Evolutionary conservation across 2,888 invertebrate species (phyloP), one percentile per base, ranked within the genome.

Genomic region (Folsomia candida): DNA sequence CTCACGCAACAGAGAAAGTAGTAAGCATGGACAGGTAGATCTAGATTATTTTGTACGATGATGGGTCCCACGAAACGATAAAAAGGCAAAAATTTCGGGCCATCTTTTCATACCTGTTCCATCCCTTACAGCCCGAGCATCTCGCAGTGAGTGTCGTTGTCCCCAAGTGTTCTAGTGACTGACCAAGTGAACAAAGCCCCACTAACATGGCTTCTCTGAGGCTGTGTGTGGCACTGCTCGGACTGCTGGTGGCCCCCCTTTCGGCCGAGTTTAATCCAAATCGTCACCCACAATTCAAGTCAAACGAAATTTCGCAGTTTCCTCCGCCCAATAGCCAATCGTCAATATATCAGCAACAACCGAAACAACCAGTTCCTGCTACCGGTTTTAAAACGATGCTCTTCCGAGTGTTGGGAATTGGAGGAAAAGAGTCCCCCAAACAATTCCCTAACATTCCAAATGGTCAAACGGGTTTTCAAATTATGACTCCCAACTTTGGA

Each of bases 351-450:
- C 6, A 37, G 4, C 37, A 37, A 4, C 4, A 37, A 37, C 6
- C 20, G 54, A 20, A 54, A 26, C 11, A 27, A 27, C 27, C 27
- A 18, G 28, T 27, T 2, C 26, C 25, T 29, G n/a, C n/a, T n/a
- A 2, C 62, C 2, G 27, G 29, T 2, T 29, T 62, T 6, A 27
- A 20, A 11, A 62, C 27, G 2, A 26, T 27, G 28, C 28, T 62
- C 2, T 62, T 62, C n/a, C 58, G 59, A 24, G 22, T 67, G 28
- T 59, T 67, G n/a, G 67, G 67, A 58, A 29, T 59, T 54, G 67
- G 67, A n/a, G 22, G 24, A 24, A 24, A 20, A 6, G 4, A 6
- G n/a, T 14, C 6, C 6, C 54, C 54, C 4, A 14, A 14, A 37
- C 37, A 37, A 37, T 4, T 14, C 14, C 37, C 37, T 14, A 9